These are phyloP conservation scores for Morphnarchus princeps DNA, from an alignment of 2,113 vertebrate genomes.

Conservation along the genomic window DNA sequence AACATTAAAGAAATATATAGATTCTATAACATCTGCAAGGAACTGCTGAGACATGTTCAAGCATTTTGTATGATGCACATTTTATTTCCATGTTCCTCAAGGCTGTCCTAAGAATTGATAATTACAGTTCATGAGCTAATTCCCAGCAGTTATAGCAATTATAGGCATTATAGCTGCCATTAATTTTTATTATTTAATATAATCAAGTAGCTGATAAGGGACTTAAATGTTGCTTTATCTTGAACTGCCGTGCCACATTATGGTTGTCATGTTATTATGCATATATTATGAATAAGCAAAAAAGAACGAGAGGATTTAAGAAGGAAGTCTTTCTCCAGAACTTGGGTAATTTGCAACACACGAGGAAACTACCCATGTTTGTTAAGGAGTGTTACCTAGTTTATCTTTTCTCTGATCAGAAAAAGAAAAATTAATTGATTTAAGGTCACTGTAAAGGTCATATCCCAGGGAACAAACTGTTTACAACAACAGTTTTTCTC, in stretches of 20 bases:
- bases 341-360: not conserved
- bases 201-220: conserved; percentile 7
- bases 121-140: conserved; percentile 16
- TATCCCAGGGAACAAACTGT: not conserved
- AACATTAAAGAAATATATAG: not conserved
- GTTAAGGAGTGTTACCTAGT: not conserved
- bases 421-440: not conserved
- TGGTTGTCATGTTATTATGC: not conserved
- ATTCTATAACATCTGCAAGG: not conserved
- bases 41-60: not conserved
- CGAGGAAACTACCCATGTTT: not conserved
- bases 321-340: not conserved
- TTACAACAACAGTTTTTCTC: not conserved
- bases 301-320: not conserved
- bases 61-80: not conserved
- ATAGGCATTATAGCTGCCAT: conserved; percentile 24
- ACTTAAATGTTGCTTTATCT: not conserved
- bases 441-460: not conserved
- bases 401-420: not conserved
- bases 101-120: conserved; percentile 20
- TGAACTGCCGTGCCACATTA: not conserved
- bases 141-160: conserved; percentile 11
- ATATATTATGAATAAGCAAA: not conserved
- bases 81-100: conserved; percentile 2
- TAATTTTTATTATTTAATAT: conserved; percentile 27